Evolutionary conservation across 2,888 invertebrate genomes (phyloP), one percentile per base, ranked within the genome.

Genomic region (Tupiocoris notatus): DNA sequence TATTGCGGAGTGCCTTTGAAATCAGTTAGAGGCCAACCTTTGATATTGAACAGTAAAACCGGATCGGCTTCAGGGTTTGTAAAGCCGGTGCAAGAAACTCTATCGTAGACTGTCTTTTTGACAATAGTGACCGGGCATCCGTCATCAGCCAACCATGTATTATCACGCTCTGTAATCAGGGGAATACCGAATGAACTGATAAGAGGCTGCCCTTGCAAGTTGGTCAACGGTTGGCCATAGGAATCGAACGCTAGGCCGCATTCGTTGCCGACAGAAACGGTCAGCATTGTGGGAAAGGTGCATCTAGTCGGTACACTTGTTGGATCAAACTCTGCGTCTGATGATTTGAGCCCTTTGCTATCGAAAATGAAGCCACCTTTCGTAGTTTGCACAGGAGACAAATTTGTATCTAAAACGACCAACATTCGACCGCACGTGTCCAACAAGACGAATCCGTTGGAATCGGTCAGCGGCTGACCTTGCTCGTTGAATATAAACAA

Each of bases 1-100:
- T 67, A 58, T 24, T 74, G 77, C 2, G 79, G 79, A 0, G 61
- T 70, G 2, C 79, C 79, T 9, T 78, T 25, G 9, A 68, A 61
- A 18, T 79, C 78, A 2, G 78, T 78, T 2, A 79, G 62, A 1
- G 79, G 77, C 54, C 66, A 66, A 2, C 78, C 79, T n/a, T 70
- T 56, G 12, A 54, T 17, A 56, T 79, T 75, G 62, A 77, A 79
- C 1, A 79, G 62, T 22, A 73, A 73, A 7, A 78, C 64, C 1
- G 79, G 74, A 18, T 54, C 70, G 2, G 74, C 77, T 24, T 64
- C 21, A 16, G 71, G 61, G 39, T 79, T 79, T 21, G 62, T 75
- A 23, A 77, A 61, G 9, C 67, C 61, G 16, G 24, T 57, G 24
- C 77, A 24, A 23, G 67, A 73, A 20, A 71, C 67, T 21, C 39